Conservation (phyloP, 2,888 invertebrate species). For the Steinernema carpocapsae region DNA sequence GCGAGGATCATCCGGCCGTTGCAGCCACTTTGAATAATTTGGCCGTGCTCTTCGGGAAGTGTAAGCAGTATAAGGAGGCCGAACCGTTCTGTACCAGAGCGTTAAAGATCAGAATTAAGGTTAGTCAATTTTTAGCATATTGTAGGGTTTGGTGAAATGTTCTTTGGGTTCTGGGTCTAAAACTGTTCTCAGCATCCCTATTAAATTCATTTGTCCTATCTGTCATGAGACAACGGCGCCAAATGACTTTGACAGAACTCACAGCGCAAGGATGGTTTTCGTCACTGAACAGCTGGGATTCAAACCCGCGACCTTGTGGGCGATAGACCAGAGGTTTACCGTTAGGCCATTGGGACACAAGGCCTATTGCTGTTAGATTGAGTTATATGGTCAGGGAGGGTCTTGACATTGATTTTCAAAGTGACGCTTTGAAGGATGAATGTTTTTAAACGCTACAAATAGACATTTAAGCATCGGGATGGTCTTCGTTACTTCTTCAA, state of each 20-base stretch:
- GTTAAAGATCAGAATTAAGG: slow-evolving; percentile 94
- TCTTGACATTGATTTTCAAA: too few relatives aligned
- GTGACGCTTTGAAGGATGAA: too few relatives aligned
- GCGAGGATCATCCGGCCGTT: slow-evolving; percentile 97
- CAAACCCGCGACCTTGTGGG: neutral
- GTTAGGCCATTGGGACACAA: neutral
- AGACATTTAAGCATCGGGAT: too few relatives aligned
- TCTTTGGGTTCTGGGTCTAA: too few relatives aligned
- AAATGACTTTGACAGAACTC: neutral
- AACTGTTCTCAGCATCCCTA: slow-evolving; percentile 15
- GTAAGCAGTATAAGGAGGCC: slow-evolving; percentile 97
- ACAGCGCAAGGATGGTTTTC: slow-evolving; percentile 15
- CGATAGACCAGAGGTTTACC: neutral
- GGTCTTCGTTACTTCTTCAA: too few relatives aligned
- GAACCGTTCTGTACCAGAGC: slow-evolving; percentile 98
- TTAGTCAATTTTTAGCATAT: too few relatives aligned
- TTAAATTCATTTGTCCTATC: neutral
- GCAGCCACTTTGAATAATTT: slow-evolving; percentile 98
- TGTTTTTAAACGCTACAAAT: too few relatives aligned
- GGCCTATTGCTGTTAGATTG: too few relatives aligned
- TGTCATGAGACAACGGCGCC: neutral
- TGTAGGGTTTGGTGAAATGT: too few relatives aligned
- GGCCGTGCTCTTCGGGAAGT: slow-evolving; percentile 89
- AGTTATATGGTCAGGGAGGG: too few relatives aligned
- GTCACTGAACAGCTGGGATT: neutral